Evolutionary conservation across 2,113 vertebrate species (phyloP).

Genomic region (Xiphorhynchus elegans): DNA sequence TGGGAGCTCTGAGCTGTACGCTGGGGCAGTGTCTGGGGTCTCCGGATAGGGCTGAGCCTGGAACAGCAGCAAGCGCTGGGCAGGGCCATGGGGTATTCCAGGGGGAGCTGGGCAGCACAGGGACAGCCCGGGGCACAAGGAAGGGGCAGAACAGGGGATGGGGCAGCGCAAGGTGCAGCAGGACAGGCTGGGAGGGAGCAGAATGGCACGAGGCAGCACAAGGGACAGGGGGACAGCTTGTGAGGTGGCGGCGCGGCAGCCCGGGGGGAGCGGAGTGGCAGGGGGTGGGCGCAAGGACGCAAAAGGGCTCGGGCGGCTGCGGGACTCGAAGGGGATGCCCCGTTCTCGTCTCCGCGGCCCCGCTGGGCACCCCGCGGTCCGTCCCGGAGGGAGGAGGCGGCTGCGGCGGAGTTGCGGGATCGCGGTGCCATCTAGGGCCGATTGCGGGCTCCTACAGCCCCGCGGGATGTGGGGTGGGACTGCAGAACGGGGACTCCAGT

Average conservation of each 20-base stretch:
- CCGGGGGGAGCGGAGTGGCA: too few relatives aligned
- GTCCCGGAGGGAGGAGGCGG: neutral
- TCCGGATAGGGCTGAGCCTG: rapidly evolving
- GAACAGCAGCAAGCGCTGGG: rapidly evolving
- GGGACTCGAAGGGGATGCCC: neutral
- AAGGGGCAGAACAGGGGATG: neutral
- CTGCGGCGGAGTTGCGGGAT: neutral
- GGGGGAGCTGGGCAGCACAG: neutral
- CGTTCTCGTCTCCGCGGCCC: too few relatives aligned
- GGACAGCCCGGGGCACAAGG: neutral
- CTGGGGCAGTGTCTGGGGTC: rapidly evolving
- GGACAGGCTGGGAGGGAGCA: neutral
- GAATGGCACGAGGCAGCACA: too few relatives aligned
- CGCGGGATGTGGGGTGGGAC: too few relatives aligned
- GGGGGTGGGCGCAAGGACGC: rapidly evolving
- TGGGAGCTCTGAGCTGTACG: rapidly evolving
- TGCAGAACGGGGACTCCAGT: neutral
- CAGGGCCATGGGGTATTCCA: neutral
- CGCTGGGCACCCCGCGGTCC: neutral
- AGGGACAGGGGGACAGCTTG: neutral
- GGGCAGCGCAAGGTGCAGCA: neutral
- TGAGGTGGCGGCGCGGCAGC: neutral
- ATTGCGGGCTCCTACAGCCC: neutral
- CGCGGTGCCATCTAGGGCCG: slow-evolving; percentile 53
- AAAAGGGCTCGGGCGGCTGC: neutral